Base-by-base conservation (phyloP, 2,797 vertebrate genomes). In the Chaetophractus vellerosus region DNA sequence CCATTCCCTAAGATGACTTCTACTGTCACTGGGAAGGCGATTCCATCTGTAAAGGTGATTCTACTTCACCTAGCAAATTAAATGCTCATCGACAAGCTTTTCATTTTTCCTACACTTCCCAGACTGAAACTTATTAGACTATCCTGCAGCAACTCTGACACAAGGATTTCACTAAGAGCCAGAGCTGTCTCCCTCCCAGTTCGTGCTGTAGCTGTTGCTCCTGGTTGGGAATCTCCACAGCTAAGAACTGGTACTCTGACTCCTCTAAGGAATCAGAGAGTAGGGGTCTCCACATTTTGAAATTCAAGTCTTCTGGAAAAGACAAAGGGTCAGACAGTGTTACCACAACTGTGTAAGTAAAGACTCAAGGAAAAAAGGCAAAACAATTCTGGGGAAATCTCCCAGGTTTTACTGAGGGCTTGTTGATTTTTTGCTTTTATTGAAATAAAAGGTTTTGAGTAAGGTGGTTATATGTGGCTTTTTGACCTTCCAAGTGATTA, bases 401-500 rank as follows among this genome's bases (percentile, higher is more conserved):
- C 57, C n/a, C 52, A 57, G n/a, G n/a, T 91, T 93, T 95, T 85
- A 61, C n/a, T 1, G 14, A 92, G 45, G 48, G 88, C 33, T 57
- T 88, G n/a, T 57, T 92, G 52, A 92, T 72, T 93, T 95, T 90
- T 69, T 90, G 31, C 45, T 80, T 93, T 80, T 95, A 61, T 61
- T 95, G 59, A 93, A 52, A 89, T 93, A 59, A 93, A 79, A 82
- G 61, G 0, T 78, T 95, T 90, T 75, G 24, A 48, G 19, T 72
- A 83, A 91, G 50, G 41, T 93, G 26, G 72, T 86, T 86, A 64
- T 41, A 63, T 66, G 26, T 45, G 86, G 50, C 36, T 94, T 96
- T 61, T 81, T 94, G 80, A 75, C 72, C 57, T 85, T 79, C 41
- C 23, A 74, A 88, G 48, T 57, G 71, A 94, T 89, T 91, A 79